Conservation (phyloP, 2,888 invertebrate genomes). For the Lasioglossum calceatum region DNA sequence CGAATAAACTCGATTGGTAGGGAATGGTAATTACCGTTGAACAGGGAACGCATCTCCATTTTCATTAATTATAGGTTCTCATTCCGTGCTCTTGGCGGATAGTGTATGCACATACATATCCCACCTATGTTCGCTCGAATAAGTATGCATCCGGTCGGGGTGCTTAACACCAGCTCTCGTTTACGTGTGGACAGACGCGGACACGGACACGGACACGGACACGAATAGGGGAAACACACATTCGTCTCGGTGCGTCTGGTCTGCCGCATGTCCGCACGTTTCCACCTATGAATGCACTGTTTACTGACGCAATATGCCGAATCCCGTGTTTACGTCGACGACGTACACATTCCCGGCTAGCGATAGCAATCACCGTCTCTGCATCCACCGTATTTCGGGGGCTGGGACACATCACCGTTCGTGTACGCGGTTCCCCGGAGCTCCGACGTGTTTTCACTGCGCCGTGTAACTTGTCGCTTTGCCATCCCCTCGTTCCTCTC, state of each 20-base stretch:
- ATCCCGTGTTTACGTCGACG: conserved; percentile 69
- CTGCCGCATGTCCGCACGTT: conserved; percentile 54
- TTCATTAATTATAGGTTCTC: conserved; percentile 10
- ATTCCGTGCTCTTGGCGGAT: neutral
- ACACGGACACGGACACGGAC: neutral
- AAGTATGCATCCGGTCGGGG: conserved; percentile 50
- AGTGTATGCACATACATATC: neutral
- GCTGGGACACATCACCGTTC: conserved; percentile 16
- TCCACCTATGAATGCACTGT: conserved; percentile 67
- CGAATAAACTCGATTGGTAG: neutral
- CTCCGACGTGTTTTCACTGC: neutral
- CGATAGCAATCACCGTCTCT: conserved; percentile 67
- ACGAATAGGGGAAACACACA: conserved; percentile 1
- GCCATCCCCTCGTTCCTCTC: neutral
- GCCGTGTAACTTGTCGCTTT: conserved; percentile 6
- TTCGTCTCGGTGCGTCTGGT: conserved; percentile 14
- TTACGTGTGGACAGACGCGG: neutral
- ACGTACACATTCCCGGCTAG: conserved; percentile 62
- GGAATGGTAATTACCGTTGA: neutral
- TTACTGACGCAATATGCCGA: conserved; percentile 72
- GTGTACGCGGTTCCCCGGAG: conserved; percentile 8
- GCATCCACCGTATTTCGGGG: conserved; percentile 45
- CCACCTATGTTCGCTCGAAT: conserved; percentile 31
- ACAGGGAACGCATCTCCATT: conserved; percentile 2
- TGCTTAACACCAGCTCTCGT: conserved; percentile 42